Conservation (phyloP, 2,797 vertebrate genomes). For the Acanthornis magna region DNA sequence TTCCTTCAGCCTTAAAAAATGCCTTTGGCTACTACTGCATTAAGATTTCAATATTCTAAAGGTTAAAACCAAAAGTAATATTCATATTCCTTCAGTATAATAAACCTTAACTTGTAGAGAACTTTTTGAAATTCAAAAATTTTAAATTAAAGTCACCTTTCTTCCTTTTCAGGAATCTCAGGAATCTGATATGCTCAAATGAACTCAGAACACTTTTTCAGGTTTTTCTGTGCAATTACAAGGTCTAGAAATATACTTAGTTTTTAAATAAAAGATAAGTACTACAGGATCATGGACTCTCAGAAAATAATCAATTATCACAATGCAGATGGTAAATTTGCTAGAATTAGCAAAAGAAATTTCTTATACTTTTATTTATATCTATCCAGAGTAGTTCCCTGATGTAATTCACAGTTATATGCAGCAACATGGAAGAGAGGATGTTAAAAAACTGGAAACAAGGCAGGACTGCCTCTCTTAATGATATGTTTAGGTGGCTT, state of each 20-base stretch:
- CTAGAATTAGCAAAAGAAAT: not conserved
- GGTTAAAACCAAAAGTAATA: not conserved
- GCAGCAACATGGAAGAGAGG: not conserved
- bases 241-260: not conserved
- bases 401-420: not conserved
- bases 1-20: slow-evolving; percentile 29
- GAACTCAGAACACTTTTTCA: not conserved
- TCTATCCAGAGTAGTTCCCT: not conserved
- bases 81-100: not conserved
- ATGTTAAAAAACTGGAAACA: not conserved
- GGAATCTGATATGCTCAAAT: not conserved
- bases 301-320: not conserved
- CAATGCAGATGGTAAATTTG: not conserved
- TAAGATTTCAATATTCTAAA: not conserved
- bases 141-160: not conserved
- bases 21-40: not conserved
- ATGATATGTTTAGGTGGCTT: not conserved
- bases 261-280: not conserved
- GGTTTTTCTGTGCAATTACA: not conserved
- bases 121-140: not conserved
- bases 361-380: not conserved
- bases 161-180: not conserved
- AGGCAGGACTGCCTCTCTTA: not conserved
- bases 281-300: not conserved
- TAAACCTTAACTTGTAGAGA: not conserved